Percentiles rank a stretch among this genome's conserved stretches.
Evolutionary conservation across 1,140 invertebrate genomes (phyloP).

Genomic region (Neodiprion virginianus): DNA sequence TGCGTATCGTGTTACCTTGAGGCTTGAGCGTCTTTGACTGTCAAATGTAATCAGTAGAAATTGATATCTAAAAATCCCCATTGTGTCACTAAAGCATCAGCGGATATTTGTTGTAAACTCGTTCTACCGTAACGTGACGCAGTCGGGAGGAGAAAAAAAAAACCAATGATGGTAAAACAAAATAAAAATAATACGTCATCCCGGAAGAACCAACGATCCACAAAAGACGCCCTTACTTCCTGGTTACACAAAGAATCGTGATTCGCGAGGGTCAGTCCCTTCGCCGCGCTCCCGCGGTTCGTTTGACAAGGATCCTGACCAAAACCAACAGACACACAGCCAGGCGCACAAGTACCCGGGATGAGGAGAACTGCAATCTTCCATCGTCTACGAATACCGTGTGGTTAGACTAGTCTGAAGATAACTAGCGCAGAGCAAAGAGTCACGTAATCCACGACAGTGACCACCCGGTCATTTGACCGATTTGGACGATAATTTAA

Average conservation of each 20-base stretch:
- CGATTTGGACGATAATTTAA: neutral
- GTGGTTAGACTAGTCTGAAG: neutral
- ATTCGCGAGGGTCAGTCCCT: neutral
- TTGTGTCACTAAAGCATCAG: neutral
- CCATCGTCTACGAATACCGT: neutral
- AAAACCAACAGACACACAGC: neutral
- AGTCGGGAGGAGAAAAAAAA: too few species aligned
- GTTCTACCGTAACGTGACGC: too few species aligned
- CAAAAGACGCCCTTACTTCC: neutral
- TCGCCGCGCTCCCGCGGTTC: neutral
- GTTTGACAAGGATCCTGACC: neutral
- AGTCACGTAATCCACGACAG: constrained; percentile 2
- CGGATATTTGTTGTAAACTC: too few species aligned
- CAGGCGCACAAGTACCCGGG: neutral
- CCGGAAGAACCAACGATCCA: neutral
- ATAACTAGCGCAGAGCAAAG: neutral
- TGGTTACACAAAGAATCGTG: neutral
- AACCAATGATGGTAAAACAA: neutral
- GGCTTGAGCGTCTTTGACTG: neutral
- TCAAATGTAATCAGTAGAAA: neutral
- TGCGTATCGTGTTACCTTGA: neutral
- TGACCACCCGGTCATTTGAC: neutral
- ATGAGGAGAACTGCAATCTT: neutral
- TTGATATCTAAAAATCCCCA: neutral
- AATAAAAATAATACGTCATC: neutral